Conservation (phyloP, 2,113 vertebrate species). For the Seriola quinqueradiata region DNA sequence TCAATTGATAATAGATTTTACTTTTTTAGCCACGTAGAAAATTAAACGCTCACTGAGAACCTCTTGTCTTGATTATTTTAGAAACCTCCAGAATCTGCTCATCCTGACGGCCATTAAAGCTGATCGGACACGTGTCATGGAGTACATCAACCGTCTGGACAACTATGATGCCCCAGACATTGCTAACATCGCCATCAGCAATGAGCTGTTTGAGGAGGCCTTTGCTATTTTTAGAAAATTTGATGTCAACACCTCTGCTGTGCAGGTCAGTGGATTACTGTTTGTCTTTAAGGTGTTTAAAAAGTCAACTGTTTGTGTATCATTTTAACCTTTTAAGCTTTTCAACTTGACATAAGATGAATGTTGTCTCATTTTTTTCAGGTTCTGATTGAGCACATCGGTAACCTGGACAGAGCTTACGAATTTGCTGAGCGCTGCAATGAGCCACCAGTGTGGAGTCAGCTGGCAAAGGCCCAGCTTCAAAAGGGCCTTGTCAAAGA, state of each 20-base stretch:
- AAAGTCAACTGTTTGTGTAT: not conserved
- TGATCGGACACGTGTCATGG: constrained; percentile 98
- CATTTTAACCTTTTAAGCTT: not conserved
- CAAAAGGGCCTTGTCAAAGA: constrained; percentile 99
- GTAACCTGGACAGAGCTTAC: constrained; percentile 97
- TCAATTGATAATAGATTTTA: too few relatives aligned
- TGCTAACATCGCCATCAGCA: constrained; percentile 99
- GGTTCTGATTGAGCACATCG: constrained; percentile 99
- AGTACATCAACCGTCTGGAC: constrained; percentile 98
- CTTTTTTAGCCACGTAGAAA: too few relatives aligned
- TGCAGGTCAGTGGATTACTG: constrained; percentile 87
- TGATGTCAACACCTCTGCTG: constrained; percentile 99
- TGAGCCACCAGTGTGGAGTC: constrained; percentile 99
- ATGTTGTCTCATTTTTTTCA: constrained; percentile 62
- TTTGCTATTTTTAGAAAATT: constrained; percentile 99
- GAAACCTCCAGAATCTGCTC: constrained; percentile 98
- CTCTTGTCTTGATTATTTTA: constrained; percentile 47
- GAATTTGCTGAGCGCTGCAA: constrained; percentile 99
- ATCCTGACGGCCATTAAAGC: constrained; percentile 99
- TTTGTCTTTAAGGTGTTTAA: too few relatives aligned
- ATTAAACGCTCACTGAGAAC: not conserved
- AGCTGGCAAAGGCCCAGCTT: constrained; percentile 97
- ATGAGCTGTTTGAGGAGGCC: constrained; percentile 98
- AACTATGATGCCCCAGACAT: constrained; percentile 99
- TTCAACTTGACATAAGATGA: not conserved